Conservation (phyloP, 2,888 invertebrate genomes). For the Drosophila ezoana region DNA sequence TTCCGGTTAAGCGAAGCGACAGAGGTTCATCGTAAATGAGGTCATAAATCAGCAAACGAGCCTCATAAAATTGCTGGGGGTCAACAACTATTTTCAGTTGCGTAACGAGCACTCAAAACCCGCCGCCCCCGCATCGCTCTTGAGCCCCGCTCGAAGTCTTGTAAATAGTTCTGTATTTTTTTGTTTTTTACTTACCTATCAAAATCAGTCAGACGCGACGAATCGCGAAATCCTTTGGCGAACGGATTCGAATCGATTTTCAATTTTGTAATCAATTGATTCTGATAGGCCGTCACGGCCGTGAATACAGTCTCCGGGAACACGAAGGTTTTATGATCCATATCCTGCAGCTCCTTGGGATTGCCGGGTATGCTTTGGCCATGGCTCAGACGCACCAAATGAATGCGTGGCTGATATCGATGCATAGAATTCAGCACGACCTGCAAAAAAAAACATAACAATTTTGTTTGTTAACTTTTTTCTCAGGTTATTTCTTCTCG, state of each 20-base stretch:
- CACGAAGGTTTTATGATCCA: slow-evolving; percentile 97
- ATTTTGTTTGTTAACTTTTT: slow-evolving; percentile 1
- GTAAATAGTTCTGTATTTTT: neutral
- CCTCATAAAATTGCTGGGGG: slow-evolving; percentile 58
- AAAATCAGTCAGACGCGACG: slow-evolving; percentile 96
- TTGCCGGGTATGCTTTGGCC: slow-evolving; percentile 91
- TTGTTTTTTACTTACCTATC: slow-evolving; percentile 88
- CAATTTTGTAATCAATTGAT: slow-evolving; percentile 99
- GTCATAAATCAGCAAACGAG: slow-evolving; percentile 69
- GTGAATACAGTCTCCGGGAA: slow-evolving; percentile 99
- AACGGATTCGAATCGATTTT: slow-evolving; percentile 99
- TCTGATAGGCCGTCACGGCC: slow-evolving; percentile 99
- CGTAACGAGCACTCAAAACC: slow-evolving; percentile 14
- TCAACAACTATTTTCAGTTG: slow-evolving; percentile 39
- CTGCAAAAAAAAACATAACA: slow-evolving; percentile 86
- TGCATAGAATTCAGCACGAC: slow-evolving; percentile 99
- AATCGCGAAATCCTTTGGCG: slow-evolving; percentile 99
- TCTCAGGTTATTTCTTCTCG: slow-evolving; percentile 19
- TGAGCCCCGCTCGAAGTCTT: no score
- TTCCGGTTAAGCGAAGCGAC: slow-evolving; percentile 23
- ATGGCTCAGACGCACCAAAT: slow-evolving; percentile 95
- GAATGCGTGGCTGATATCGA: slow-evolving; percentile 99
- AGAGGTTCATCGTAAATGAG: slow-evolving; percentile 65
- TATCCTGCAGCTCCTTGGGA: slow-evolving; percentile 93
- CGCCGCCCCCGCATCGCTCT: neutral